Conservation (phyloP, 2,797 vertebrate species). For the Artibeus jamaicensis region DNA sequence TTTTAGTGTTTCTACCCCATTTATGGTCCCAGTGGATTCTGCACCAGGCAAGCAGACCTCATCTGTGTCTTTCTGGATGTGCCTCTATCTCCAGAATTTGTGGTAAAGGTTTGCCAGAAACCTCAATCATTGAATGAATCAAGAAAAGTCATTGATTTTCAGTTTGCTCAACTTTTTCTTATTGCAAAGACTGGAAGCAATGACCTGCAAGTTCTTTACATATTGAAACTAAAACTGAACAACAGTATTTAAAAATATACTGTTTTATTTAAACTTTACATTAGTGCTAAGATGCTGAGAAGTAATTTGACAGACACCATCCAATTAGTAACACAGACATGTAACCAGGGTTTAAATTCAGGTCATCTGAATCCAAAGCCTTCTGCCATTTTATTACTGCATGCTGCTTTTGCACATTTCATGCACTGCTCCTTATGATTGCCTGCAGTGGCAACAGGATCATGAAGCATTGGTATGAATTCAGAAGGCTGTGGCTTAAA, state of each 20-base stretch:
- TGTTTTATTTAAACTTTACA: neutral
- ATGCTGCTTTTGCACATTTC: neutral
- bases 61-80: neutral
- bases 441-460: neutral
- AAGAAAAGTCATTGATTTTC: neutral
- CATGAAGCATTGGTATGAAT: neutral
- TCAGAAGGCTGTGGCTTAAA: slow-evolving; percentile 39
- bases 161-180: neutral
- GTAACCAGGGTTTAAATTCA: neutral
- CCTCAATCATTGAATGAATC: neutral
- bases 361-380: neutral
- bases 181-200: neutral
- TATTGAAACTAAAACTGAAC: neutral
- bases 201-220: neutral
- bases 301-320: neutral
- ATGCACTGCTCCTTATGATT: neutral
- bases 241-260: neutral
- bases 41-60: neutral
- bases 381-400: neutral
- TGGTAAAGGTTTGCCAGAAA: neutral
- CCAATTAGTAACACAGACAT: neutral
- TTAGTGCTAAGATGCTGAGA: neutral
- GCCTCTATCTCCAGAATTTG: neutral
- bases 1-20: neutral
- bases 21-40: neutral